Percentiles rank a stretch among this genome's conserved stretches.
Evolutionary conservation across 2,113 vertebrate species (phyloP).

Genomic region (Gavialis gangeticus): DNA sequence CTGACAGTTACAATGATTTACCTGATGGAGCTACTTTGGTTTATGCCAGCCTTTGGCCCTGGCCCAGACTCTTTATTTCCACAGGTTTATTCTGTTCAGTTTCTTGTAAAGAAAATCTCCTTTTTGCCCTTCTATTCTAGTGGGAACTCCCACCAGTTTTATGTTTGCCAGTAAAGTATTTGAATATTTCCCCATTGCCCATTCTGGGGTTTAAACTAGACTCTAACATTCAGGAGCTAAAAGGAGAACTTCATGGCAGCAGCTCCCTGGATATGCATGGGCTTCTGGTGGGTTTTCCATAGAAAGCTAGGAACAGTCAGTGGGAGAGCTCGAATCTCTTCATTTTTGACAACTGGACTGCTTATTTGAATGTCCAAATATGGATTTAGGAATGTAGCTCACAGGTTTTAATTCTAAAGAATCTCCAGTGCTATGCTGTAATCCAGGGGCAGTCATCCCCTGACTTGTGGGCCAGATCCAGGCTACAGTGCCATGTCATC

Average conservation of each 20-base stretch:
- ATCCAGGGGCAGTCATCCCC: not conserved
- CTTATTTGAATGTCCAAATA: not conserved
- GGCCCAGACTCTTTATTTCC: not conserved
- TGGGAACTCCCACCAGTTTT: not conserved
- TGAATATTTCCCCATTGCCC: not conserved
- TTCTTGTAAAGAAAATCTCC: not conserved
- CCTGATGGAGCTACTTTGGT: not conserved
- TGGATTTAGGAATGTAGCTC: not conserved
- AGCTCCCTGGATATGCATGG: not conserved
- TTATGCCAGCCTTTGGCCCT: not conserved
- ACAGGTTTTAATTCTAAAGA: too few relatives aligned
- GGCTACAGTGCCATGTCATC: too few relatives aligned
- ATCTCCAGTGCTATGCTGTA: not conserved
- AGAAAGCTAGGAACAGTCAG: not conserved
- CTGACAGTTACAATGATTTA: not conserved
- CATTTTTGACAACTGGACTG: not conserved
- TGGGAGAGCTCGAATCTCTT: not conserved
- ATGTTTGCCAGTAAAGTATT: not conserved
- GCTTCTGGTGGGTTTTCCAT: not conserved
- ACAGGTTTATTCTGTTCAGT: not conserved
- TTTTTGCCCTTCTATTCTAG: not conserved
- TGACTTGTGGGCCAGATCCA: too few relatives aligned
- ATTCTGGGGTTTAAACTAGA: not conserved
- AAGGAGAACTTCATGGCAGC: not conserved
- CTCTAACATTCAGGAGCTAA: not conserved